phyloP scores from a whole-genome alignment of 2,797 vertebrate genomes.

The Danio kyathit region DNA sequence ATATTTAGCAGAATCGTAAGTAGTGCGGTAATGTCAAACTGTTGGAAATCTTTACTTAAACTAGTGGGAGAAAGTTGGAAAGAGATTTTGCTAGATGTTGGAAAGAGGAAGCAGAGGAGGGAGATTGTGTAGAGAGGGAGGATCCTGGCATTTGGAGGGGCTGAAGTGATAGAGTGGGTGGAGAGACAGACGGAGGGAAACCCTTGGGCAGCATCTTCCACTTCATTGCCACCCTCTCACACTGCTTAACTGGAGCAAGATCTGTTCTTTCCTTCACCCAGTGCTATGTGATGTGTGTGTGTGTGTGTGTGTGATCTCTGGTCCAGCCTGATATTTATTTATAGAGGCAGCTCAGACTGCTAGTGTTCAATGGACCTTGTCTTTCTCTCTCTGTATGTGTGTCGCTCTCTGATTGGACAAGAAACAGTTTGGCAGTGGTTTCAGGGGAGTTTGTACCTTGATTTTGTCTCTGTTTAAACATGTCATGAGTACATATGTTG shows the following conservation, averaged over 20 bases:
- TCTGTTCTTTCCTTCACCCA: conserved; percentile 37
- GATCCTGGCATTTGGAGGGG: conserved; percentile 46
- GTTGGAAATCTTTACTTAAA: conserved; percentile 3
- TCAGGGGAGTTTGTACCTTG: conserved; percentile 21
- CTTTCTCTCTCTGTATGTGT: conserved; percentile 20
- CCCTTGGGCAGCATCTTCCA: conserved; percentile 67
- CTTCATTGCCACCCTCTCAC: conserved; percentile 45
- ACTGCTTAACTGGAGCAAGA: conserved; percentile 55
- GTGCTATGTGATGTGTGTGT: conserved; percentile 48
- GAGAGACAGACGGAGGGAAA: conserved; percentile 69
- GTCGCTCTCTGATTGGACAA: conserved; percentile 28
- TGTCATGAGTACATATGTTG: neutral
- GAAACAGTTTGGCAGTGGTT: conserved; percentile 15
- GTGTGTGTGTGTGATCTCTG: conserved; percentile 46
- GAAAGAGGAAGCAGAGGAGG: neutral
- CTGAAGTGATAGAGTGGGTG: conserved; percentile 57
- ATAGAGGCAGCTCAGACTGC: conserved; percentile 23
- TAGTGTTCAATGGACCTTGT: conserved; percentile 19
- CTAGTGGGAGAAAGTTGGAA: conserved; percentile 3
- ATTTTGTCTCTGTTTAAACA: conserved; percentile 4
- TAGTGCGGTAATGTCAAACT: neutral
- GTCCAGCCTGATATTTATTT: conserved; percentile 39
- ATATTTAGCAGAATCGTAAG: neutral
- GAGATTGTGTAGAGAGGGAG: conserved; percentile 55
- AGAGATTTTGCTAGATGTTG: neutral